Conservation (phyloP, 2,113 vertebrate genomes). For the Cairina moschata region DNA sequence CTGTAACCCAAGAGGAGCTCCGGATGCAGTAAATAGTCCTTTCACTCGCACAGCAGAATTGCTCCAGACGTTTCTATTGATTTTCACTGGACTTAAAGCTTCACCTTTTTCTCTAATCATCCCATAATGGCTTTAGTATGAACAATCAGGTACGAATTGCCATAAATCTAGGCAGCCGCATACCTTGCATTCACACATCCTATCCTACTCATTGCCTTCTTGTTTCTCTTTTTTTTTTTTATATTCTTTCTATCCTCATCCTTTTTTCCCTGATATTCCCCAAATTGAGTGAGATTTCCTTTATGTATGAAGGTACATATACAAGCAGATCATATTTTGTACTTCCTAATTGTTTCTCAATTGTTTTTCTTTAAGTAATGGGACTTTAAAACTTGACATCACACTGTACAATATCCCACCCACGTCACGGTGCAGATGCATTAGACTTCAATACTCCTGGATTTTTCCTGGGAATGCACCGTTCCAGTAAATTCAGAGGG, state of each 20-base stretch:
- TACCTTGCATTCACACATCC: constrained; percentile 72
- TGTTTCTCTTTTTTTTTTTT: constrained; percentile 64
- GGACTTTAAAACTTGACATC: not conserved
- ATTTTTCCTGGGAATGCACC: not conserved
- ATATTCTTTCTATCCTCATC: constrained; percentile 39
- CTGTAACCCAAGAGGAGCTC: constrained; percentile 74
- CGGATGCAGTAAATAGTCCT: constrained; percentile 87
- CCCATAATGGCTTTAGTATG: constrained; percentile 99
- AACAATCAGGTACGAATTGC: constrained; percentile 97
- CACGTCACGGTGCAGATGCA: rapidly evolving
- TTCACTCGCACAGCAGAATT: constrained; percentile 87
- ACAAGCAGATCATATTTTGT: not conserved
- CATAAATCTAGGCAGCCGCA: constrained; percentile 92
- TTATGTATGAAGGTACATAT: not conserved
- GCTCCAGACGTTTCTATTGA: constrained; percentile 99
- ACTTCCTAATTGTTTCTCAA: not conserved
- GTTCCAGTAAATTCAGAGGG: not conserved
- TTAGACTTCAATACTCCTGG: not conserved
- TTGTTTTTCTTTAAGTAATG: not conserved
- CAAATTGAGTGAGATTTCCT: not conserved
- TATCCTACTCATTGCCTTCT: constrained; percentile 63
- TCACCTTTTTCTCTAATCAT: constrained; percentile 99
- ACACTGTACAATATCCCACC: not conserved
- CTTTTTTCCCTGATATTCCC: not conserved
- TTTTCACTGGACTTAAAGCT: constrained; percentile 99